A percentile compares a stretch with the other conserved stretches of the same genome.
These are phyloP conservation scores for Venustaconcha ellipsiformis DNA, from an alignment of 1,140 invertebrate genomes.

Conservation along the genomic window DNA sequence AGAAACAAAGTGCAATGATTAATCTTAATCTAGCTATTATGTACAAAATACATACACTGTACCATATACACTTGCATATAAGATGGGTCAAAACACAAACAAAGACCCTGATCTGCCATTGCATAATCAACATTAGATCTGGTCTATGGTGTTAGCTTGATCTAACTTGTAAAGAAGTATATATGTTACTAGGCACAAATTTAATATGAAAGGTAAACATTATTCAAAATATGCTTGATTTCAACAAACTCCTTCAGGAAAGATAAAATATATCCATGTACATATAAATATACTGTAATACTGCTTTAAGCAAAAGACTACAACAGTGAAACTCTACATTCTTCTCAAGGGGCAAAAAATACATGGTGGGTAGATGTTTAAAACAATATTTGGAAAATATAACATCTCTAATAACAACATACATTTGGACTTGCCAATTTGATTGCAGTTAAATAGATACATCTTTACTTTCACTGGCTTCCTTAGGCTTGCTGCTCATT, in stretches of 20 bases:
- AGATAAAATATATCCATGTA: background rate
- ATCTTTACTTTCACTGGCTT: constrained; percentile 35
- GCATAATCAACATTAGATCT: no score
- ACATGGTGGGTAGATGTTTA: background rate
- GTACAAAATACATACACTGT: no score
- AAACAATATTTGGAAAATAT: background rate
- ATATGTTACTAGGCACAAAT: background rate
- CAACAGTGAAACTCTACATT: background rate
- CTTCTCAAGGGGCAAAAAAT: background rate
- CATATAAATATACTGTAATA: background rate
- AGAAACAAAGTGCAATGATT: no score
- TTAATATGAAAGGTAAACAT: background rate
- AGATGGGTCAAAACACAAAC: no score
- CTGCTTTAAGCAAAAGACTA: background rate
- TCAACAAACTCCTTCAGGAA: background rate
- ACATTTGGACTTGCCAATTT: background rate
- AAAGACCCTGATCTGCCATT: no score
- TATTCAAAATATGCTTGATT: background rate
- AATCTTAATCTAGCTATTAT: no score
- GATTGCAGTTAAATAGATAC: background rate
- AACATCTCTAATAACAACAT: background rate
- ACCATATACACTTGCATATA: no score
- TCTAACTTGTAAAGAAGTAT: background rate
- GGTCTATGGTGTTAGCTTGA: background rate
- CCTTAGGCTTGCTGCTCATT: constrained; percentile 40